phyloP scores from a whole-genome alignment of 1,140 invertebrate species.

The Papilio polytes region DNA sequence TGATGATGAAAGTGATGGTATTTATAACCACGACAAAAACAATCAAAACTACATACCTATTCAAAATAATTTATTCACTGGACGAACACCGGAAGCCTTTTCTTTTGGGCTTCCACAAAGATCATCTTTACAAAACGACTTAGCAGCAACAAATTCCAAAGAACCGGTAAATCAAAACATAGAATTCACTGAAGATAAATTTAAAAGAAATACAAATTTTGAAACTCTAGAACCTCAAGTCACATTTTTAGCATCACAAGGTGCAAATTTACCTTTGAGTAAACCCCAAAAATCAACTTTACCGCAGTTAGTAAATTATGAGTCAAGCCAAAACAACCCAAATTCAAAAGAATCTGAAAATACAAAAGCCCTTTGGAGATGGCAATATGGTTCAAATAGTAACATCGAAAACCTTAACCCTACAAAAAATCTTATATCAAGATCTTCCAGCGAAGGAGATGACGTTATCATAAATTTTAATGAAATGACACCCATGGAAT shows the following conservation, averaged over 20 bases:
- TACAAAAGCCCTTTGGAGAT: slow-evolving; percentile 73
- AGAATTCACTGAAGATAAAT: slow-evolving; percentile 60
- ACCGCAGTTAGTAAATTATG: slow-evolving; percentile 76
- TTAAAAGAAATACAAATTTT: slow-evolving; percentile 59
- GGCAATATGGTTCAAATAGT: slow-evolving; percentile 72
- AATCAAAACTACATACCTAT: slow-evolving; percentile 49
- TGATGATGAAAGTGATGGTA: slow-evolving; percentile 57
- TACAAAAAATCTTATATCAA: slow-evolving; percentile 76
- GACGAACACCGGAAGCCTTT: slow-evolving; percentile 77
- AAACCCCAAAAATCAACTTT: slow-evolving; percentile 61
- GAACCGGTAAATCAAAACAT: slow-evolving; percentile 57
- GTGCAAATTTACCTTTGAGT: slow-evolving; percentile 69
- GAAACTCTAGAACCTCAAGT: slow-evolving; percentile 74
- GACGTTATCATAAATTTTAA: slow-evolving; percentile 77
- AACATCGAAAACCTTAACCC: slow-evolving; percentile 58
- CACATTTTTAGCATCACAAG: slow-evolving; percentile 78
- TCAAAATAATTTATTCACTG: slow-evolving; percentile 71
- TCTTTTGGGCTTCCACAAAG: slow-evolving; percentile 66
- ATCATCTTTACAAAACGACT: slow-evolving; percentile 62
- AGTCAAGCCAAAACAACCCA: slow-evolving; percentile 47
- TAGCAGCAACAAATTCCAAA: slow-evolving; percentile 60
- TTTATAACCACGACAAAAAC: slow-evolving; percentile 55
- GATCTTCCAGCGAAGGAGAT: slow-evolving; percentile 70
- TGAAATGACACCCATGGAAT: slow-evolving; percentile 75
- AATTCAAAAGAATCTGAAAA: slow-evolving; percentile 66